phyloP scores from a whole-genome alignment of 2,888 invertebrate species.

The Lissonota sp. region DNA sequence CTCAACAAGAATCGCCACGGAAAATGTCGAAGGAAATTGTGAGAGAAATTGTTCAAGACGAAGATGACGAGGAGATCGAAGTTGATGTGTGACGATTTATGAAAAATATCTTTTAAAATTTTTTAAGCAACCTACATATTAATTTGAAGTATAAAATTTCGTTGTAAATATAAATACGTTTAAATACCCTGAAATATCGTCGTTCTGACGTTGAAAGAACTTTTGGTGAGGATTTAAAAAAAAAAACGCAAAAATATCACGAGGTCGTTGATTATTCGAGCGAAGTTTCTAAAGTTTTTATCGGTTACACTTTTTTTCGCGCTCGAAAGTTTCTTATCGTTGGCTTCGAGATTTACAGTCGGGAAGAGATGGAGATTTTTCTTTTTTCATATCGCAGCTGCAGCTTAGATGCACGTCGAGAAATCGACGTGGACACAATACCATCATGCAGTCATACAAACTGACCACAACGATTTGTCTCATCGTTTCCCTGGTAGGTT shows the following conservation, averaged over 20 bases:
- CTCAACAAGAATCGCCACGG: slow-evolving; percentile 65
- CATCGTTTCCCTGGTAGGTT: slow-evolving; percentile 16
- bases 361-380: not conserved
- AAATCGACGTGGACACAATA: not conserved
- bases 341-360: slow-evolving; percentile 18
- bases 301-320: not conserved
- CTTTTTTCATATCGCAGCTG: not conserved
- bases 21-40: slow-evolving; percentile 40
- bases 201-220: too few species aligned
- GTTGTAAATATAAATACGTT: slow-evolving; percentile 50
- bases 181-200: not conserved
- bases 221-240: not conserved
- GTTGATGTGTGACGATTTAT: slow-evolving; percentile 72
- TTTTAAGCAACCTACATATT: not conserved
- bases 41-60: slow-evolving; percentile 59
- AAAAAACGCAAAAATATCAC: not conserved
- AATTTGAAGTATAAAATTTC: slow-evolving; percentile 2
- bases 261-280: too few species aligned
- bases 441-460: not conserved
- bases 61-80: slow-evolving; percentile 75
- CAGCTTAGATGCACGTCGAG: not conserved
- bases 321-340: slow-evolving; percentile 19
- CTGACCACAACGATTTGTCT: slow-evolving; percentile 1
- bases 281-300: not conserved
- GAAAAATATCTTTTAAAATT: not conserved